Evolutionary conservation across 2,797 vertebrate genomes (phyloP).

Genomic region (Anolis apletophallus): DNA sequence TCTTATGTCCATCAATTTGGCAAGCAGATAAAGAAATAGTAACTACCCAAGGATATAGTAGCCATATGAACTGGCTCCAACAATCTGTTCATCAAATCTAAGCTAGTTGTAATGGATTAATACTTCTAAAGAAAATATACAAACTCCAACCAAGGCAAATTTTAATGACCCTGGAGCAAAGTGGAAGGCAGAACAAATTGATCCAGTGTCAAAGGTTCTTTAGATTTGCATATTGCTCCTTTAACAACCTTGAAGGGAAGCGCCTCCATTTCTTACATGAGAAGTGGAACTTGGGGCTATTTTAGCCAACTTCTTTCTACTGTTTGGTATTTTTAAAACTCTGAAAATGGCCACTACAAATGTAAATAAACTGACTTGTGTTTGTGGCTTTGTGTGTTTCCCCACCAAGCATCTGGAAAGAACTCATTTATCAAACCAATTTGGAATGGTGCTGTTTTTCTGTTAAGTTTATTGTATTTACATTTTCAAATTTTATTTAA

Average conservation of each 20-base stretch:
- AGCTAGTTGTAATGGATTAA: conserved; percentile 22
- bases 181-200: neutral
- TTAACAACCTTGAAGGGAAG: neutral
- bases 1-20: neutral
- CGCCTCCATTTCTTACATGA: neutral
- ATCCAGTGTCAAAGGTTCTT: conserved; percentile 3
- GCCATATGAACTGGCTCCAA: neutral
- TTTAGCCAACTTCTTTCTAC: conserved; percentile 28
- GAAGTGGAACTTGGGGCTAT: neutral
- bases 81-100: neutral
- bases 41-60: neutral
- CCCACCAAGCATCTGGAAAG: conserved; percentile 3
- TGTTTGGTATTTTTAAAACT: neutral
- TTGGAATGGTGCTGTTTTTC: conserved; percentile 23
- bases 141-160: neutral
- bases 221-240: neutral
- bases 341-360: conserved; percentile 20
- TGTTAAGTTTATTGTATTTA: conserved; percentile 11
- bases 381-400: neutral
- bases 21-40: neutral
- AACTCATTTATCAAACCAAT: conserved; percentile 11
- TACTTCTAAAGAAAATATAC: neutral
- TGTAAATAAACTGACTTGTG: conserved; percentile 8
- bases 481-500: conserved; percentile 11
- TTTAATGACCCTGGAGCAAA: neutral